Evolutionary conservation across 2,113 vertebrate species (phyloP).

Genomic region (Neotragus pygmaeus): DNA sequence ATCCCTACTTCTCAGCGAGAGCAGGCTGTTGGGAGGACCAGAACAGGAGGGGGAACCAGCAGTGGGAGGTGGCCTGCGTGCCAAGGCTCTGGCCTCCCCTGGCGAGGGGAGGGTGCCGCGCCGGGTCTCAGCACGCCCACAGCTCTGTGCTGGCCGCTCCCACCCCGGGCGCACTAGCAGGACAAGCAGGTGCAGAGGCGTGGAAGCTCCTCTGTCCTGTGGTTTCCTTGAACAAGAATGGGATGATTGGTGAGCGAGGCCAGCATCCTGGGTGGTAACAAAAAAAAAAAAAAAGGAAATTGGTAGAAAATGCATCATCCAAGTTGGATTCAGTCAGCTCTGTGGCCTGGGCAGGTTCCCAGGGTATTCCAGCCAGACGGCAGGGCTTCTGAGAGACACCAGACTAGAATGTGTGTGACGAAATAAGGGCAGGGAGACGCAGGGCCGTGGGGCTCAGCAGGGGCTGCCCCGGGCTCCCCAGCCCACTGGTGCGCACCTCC

Average conservation of each 20-base stretch:
- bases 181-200: not conserved
- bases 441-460: not conserved
- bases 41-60: accelerated
- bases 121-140: too few species aligned
- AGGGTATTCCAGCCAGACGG: not conserved
- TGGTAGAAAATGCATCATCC: not conserved
- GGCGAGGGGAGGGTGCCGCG: not conserved
- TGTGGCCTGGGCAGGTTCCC: not conserved
- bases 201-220: not conserved
- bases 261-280: not conserved
- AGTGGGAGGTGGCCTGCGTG: not conserved
- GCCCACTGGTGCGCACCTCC: not conserved
- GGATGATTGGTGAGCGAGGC: not conserved
- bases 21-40: not conserved
- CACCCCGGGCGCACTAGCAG: accelerated
- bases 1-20: not conserved
- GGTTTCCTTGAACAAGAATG: not conserved
- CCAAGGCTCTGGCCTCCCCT: not conserved
- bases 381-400: not conserved
- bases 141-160: not conserved
- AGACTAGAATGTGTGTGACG: not conserved
- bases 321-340: not conserved
- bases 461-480: not conserved
- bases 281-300: not conserved
- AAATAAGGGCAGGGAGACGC: not conserved